Conservation (phyloP, 2,888 invertebrate genomes). For the Eupithecia insigniata region DNA sequence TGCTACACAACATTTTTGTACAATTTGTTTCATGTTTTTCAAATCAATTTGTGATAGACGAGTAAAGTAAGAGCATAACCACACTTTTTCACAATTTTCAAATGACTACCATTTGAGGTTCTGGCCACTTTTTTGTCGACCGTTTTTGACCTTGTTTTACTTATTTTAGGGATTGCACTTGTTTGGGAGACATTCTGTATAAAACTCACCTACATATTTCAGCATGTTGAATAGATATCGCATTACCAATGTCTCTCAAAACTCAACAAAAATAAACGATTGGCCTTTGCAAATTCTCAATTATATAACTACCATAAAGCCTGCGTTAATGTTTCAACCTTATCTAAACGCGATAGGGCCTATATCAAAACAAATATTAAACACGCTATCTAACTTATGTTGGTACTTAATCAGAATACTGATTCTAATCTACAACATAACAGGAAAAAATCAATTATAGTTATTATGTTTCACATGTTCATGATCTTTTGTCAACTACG, state of each 20-base stretch:
- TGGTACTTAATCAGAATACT: conserved; percentile 40
- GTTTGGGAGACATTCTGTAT: too few relatives aligned
- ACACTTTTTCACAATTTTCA: too few relatives aligned
- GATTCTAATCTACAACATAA: conserved; percentile 54
- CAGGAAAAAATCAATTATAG: conserved; percentile 50
- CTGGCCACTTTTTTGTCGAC: too few relatives aligned
- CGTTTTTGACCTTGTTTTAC: too few relatives aligned
- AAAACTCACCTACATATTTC: background rate
- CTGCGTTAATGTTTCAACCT: background rate
- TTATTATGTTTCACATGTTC: conserved; percentile 42
- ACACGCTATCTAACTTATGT: background rate
- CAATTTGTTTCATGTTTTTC: too few relatives aligned
- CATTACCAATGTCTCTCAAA: background rate
- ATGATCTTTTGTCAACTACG: conserved; percentile 48
- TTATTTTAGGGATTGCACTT: too few relatives aligned
- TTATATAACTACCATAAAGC: background rate
- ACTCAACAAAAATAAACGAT: conserved; percentile 1
- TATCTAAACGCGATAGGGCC: conserved; percentile 5
- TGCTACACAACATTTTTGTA: too few relatives aligned
- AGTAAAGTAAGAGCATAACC: too few relatives aligned
- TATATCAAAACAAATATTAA: conserved; percentile 6
- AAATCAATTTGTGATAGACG: too few relatives aligned
- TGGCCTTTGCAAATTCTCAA: background rate
- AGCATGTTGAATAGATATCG: background rate
- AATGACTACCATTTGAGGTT: too few relatives aligned